phyloP scores from a whole-genome alignment of 2,113 vertebrate species.

The Abramis brama region DNA sequence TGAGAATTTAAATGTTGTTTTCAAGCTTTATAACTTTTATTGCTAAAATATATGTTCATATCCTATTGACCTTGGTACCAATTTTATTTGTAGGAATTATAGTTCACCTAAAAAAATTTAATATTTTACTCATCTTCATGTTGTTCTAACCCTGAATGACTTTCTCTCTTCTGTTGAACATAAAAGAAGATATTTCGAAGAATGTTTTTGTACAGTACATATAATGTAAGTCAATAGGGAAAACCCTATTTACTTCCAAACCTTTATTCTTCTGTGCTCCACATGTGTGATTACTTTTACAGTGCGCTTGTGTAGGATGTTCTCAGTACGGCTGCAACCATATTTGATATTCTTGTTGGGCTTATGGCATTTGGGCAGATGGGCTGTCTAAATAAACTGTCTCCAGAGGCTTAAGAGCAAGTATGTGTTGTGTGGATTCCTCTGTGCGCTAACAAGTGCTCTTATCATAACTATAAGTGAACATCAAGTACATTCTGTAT shows the following conservation, averaged over 20 bases:
- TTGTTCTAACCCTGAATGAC: not conserved
- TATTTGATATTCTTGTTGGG: not conserved
- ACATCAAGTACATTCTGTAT: not conserved
- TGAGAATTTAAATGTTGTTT: not conserved
- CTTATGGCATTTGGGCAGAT: conserved; percentile 12
- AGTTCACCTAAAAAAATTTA: not conserved
- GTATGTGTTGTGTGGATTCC: not conserved
- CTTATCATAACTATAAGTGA: conserved; percentile 1
- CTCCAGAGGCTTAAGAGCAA: not conserved
- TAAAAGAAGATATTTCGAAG: not conserved
- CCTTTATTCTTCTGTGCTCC: not conserved
- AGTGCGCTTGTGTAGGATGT: not conserved
- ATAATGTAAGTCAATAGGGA: not conserved
- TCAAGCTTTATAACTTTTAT: not conserved
- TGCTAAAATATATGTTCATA: too few species aligned
- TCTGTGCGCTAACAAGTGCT: not conserved
- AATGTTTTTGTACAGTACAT: too few species aligned
- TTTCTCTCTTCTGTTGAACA: not conserved
- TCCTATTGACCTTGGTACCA: not conserved
- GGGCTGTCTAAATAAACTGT: conserved; percentile 7
- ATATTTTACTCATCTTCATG: not conserved
- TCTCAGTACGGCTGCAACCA: not conserved
- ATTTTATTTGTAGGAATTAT: not conserved
- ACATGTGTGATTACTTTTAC: not conserved
- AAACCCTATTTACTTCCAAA: not conserved